Evolutionary conservation across 1,140 invertebrate genomes (phyloP).

Genomic region (Zaprionus africanus): DNA sequence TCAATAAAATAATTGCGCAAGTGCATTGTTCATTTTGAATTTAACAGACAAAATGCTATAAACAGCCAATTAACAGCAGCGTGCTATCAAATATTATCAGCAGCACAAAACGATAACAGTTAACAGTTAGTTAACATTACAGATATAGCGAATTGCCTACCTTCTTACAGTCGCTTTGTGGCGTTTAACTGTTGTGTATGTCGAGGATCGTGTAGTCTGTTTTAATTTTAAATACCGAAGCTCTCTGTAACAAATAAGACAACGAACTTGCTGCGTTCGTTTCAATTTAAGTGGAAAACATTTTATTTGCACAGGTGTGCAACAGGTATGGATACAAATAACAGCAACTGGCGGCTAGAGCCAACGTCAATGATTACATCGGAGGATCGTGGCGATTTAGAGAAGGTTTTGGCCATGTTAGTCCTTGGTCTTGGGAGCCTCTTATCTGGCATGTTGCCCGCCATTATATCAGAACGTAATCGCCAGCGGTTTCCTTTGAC

Average conservation of each 20-base stretch:
- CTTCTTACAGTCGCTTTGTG: constrained; percentile 14
- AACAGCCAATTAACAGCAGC: background rate
- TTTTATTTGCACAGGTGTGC: constrained; percentile 44
- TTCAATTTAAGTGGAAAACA: constrained; percentile 25
- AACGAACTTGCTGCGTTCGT: constrained; percentile 43
- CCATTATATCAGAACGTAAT: constrained; percentile 86
- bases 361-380: background rate
- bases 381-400: constrained; percentile 77
- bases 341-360: constrained; percentile 15
- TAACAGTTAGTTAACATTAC: background rate
- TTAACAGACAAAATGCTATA: background rate
- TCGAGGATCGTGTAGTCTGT: background rate
- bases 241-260: constrained; percentile 16
- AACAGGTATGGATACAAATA: constrained; percentile 21
- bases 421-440: constrained; percentile 89
- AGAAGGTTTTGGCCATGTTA: constrained; percentile 90
- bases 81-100: constrained; percentile 17
- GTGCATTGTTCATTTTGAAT: background rate
- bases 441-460: constrained; percentile 88
- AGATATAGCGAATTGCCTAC: constrained; percentile 24
- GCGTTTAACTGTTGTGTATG: background rate
- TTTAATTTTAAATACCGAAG: constrained; percentile 32
- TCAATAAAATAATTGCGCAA: background rate
- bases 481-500: constrained; percentile 86
- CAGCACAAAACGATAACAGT: background rate